Evolutionary conservation across 2,113 vertebrate species (phyloP), one percentile per base, ranked within the genome.

Genomic region (Syngnathus typhle): DNA sequence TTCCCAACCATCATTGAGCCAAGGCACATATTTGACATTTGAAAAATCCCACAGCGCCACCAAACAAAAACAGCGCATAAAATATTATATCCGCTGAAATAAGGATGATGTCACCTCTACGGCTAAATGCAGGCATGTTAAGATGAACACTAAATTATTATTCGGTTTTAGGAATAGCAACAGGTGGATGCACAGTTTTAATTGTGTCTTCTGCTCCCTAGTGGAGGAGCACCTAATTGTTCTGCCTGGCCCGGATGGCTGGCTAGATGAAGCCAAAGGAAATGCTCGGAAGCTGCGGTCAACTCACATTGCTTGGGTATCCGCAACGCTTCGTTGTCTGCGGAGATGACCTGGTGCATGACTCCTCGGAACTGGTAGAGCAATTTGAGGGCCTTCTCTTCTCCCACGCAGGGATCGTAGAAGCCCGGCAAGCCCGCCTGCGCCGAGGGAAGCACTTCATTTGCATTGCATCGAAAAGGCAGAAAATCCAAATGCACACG

Each of bases 291-390:
- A 72, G 39, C 5, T 67, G 63, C 47, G 32, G 11, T 61, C 59
- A 54, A 93, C 96, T 97, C 44, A 98, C 96, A 97, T 88, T 99
- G 96, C 90, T 95, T 98, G 85, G 96, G 96, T 94, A 99, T 96
- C 89, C 93, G 90, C 49, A 99, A 93, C 7, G 95, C 78, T 84
- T 98, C 96, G 0, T 85, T 88, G 87, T 99, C 96, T 7, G 90
- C 91, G 0, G 91, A 91, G 89, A 95, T 93, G 73, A 98, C 96
- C 81, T 99, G 96, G 77, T 99, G 96, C 80, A 99, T 88, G 65
- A 93, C 94, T 2, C 96, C 96, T 64, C 95, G 91, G 89, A 99
- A 99, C 90, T 98, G 95, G 86, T 99, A 99, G 8, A 98, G 93
- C 77, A 99, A 90, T 71, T 98, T 98, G 47, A 99, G 85, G 79